Evolutionary conservation across 1,140 invertebrate genomes (phyloP).

Genomic region (Octopus sinensis): DNA sequence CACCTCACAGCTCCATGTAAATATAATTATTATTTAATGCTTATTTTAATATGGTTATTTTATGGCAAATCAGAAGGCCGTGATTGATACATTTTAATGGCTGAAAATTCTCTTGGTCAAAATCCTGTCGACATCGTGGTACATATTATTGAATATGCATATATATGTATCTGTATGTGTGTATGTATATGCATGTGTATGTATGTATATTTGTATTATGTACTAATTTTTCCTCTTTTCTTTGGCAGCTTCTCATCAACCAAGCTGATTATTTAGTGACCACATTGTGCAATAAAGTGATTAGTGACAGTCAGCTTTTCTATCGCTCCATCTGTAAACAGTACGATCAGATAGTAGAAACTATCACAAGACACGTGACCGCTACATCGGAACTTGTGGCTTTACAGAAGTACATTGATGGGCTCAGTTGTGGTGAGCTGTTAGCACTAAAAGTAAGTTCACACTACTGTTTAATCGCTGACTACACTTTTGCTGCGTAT

Average conservation of each 20-base stretch:
- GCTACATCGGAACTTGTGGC: slow-evolving; percentile 82
- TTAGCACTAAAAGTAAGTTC: slow-evolving; percentile 46
- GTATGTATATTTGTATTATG: background rate
- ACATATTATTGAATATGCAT: background rate
- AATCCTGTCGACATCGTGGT: background rate
- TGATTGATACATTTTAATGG: too few species aligned
- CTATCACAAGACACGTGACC: slow-evolving; percentile 78
- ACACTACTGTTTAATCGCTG: background rate
- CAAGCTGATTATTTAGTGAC: slow-evolving; percentile 38
- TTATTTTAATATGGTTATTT: too few species aligned
- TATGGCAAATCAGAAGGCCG: too few species aligned
- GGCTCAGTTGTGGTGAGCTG: slow-evolving; percentile 48
- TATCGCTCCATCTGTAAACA: slow-evolving; percentile 52
- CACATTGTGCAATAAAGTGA: slow-evolving; percentile 50
- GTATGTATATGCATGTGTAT: background rate
- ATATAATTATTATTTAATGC: too few species aligned
- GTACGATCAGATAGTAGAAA: slow-evolving; percentile 83
- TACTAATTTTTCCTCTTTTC: background rate
- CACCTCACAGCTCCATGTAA: too few species aligned
- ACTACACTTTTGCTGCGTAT: too few species aligned
- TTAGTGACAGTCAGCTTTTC: slow-evolving; percentile 46
- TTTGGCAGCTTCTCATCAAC: slow-evolving; percentile 50
- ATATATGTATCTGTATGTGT: background rate
- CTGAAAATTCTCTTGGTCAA: background rate
- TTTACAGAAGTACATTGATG: slow-evolving; percentile 76